Evolutionary conservation across 2,888 invertebrate genomes (phyloP).

Genomic region (Cheilosia urbana): DNA sequence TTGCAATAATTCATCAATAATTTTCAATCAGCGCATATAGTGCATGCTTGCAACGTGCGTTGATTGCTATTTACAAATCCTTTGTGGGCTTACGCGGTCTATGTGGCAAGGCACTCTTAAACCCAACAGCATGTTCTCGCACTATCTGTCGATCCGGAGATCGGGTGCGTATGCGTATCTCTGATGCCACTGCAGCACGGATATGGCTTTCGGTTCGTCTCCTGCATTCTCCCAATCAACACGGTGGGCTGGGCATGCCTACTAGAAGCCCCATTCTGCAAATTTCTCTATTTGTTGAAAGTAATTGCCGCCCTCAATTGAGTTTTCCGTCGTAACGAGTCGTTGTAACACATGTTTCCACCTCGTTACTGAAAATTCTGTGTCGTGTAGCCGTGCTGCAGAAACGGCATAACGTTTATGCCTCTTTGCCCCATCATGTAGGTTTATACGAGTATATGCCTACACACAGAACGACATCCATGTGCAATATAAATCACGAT

Average conservation of each 20-base stretch:
- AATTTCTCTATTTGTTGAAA: conserved; percentile 71
- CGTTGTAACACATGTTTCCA: conserved; percentile 73
- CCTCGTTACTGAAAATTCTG: conserved; percentile 70
- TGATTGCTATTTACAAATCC: conserved; percentile 75
- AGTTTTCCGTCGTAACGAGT: conserved; percentile 72
- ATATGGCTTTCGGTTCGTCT: conserved; percentile 35
- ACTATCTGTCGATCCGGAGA: conserved; percentile 32
- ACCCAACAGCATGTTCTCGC: conserved; percentile 36
- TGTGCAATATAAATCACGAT: conserved; percentile 70
- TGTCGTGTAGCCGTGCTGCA: conserved; percentile 3
- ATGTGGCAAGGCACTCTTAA: conserved; percentile 46
- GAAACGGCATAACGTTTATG: conserved; percentile 35
- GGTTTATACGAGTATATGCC: too few relatives aligned
- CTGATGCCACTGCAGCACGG: neutral
- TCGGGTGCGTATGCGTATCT: conserved; percentile 30
- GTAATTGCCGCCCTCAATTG: conserved; percentile 74
- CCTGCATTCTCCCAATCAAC: neutral
- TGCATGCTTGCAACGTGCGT: conserved; percentile 72
- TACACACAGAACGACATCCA: conserved; percentile 52
- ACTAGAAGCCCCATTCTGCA: conserved; percentile 24
- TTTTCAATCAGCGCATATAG: conserved; percentile 73
- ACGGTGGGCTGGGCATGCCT: neutral
- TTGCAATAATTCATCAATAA: conserved; percentile 72
- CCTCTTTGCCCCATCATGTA: neutral
- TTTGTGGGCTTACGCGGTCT: conserved; percentile 68